phyloP scores from a whole-genome alignment of 1,140 invertebrate species.

The Drosophila hydei region DNA sequence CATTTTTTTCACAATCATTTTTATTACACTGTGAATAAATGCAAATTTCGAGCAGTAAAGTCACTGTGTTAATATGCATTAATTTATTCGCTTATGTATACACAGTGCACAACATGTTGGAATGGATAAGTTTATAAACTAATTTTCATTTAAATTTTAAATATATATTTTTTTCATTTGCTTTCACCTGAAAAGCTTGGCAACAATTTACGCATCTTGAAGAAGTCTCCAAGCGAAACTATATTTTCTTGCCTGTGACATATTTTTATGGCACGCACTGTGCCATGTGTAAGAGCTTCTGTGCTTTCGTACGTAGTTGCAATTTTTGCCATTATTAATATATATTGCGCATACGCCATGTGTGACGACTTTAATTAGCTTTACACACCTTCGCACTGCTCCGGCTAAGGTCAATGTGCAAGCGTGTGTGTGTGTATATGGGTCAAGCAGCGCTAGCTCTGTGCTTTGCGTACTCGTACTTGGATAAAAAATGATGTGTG shows the following conservation, averaged over 20 bases:
- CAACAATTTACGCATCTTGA: background rate
- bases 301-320: background rate
- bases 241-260: background rate
- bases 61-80: constrained; percentile 12
- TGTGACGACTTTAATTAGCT: constrained; percentile 58
- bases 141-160: background rate
- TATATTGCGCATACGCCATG: constrained; percentile 18
- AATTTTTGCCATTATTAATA: constrained; percentile 23
- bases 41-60: constrained; percentile 26
- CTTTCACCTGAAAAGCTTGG: background rate
- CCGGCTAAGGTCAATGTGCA: constrained; percentile 32
- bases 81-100: background rate
- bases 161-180: background rate
- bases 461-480: constrained; percentile 15
- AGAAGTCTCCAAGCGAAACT: background rate
- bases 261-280: background rate
- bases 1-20: constrained; percentile 15
- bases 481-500: constrained; percentile 70
- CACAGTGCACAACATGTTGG: background rate
- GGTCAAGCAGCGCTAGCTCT: constrained; percentile 25
- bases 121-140: background rate
- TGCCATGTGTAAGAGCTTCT: background rate
- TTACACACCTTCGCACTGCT: constrained; percentile 8
- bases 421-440: constrained; percentile 24
- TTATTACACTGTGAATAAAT: constrained; percentile 17